These are phyloP conservation scores for Sclerodermus sp. DNA, from an alignment of 2,888 invertebrate genomes.

Conservation along the genomic window DNA sequence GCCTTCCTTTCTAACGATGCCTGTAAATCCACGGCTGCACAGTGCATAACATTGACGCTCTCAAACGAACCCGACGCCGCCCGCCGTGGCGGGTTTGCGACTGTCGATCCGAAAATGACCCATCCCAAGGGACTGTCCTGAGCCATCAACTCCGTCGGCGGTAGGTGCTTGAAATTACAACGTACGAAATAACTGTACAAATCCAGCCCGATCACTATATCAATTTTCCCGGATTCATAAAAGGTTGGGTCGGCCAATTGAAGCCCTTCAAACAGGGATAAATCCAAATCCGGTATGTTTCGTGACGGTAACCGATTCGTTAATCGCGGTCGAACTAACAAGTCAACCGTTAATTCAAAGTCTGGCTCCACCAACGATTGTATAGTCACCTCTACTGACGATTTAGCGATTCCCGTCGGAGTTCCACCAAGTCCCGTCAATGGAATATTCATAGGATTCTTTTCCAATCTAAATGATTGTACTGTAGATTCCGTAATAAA, in stretches of 20 bases:
- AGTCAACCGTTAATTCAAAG: not conserved
- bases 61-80: too few species aligned
- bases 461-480: not conserved
- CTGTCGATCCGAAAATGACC: constrained; percentile 13
- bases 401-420: not conserved
- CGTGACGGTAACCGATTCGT: not conserved
- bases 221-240: constrained; percentile 3
- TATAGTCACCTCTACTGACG: not conserved
- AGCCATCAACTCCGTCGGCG: constrained; percentile 3
- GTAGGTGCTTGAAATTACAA: constrained; percentile 5
- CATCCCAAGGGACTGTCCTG: constrained; percentile 17
- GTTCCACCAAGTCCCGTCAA: not conserved
- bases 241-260: constrained; percentile 19
- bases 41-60: too few species aligned
- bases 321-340: not conserved
- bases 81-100: too few species aligned
- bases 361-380: not conserved
- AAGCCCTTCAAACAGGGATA: constrained; percentile 10
- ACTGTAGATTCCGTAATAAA: not conserved
- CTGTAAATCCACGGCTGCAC: too few species aligned
- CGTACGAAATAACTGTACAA: constrained; percentile 8
- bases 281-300: not conserved
- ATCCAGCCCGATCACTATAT: constrained; percentile 16
- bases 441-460: not conserved
- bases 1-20: too few species aligned